phyloP scores from a whole-genome alignment of 1,140 invertebrate species.

The Argopecten irradians region DNA sequence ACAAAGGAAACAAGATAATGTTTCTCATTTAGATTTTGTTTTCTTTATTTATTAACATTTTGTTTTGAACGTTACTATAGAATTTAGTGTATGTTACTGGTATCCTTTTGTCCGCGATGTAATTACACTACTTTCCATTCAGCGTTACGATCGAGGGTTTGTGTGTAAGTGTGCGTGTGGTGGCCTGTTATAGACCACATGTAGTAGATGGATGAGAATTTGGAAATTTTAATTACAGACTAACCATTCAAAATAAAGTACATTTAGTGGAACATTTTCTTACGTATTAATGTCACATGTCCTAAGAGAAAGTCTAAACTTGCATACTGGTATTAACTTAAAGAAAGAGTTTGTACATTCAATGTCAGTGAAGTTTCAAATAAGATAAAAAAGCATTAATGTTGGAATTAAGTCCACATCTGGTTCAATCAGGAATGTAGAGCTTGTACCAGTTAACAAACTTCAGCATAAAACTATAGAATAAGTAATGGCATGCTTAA shows the following conservation, averaged over 20 bases:
- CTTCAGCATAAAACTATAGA: not conserved
- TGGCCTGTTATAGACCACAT: not conserved
- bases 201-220: not conserved
- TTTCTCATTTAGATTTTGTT: not conserved
- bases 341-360: not conserved
- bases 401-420: not conserved
- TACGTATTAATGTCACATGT: not conserved
- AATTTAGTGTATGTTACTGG: not conserved
- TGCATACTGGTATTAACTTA: not conserved
- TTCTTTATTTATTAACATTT: slow-evolving; percentile 4
- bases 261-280: slow-evolving; percentile 10
- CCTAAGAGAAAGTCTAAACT: not conserved
- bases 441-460: not conserved
- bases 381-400: not conserved
- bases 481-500: not conserved
- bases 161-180: not conserved
- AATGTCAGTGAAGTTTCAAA: not conserved
- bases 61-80: not conserved
- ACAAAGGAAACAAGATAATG: not conserved
- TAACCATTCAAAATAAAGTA: not conserved
- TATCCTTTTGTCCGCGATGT: not conserved
- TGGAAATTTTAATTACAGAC: not conserved
- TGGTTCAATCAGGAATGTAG: not conserved
- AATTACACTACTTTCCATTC: not conserved
- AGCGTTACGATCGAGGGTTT: not conserved